phyloP scores from a whole-genome alignment of 92 coral and sea anemone species.

The Diadumene lineata region DNA sequence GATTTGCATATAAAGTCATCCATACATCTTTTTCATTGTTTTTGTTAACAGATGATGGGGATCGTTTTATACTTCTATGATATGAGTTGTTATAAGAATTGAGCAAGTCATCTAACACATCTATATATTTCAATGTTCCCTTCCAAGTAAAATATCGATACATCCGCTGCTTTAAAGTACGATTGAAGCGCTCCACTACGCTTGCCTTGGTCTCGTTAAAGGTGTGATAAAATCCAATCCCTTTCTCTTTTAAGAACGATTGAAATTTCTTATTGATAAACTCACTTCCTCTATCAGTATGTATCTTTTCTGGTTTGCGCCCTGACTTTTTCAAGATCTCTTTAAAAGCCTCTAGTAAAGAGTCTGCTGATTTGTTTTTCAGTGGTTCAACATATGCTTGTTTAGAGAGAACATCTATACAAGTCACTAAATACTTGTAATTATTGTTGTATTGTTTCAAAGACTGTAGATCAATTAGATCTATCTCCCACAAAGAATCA shows the following conservation, averaged over 20 bases:
- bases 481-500: constrained; percentile 15
- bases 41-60: constrained; percentile 27
- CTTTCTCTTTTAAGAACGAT: constrained; percentile 18
- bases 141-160: constrained; percentile 38
- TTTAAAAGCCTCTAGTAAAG: constrained; percentile 17
- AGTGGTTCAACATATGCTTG: constrained; percentile 9
- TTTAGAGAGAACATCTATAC: constrained; percentile 1
- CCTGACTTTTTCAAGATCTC: constrained; percentile 6
- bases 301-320: constrained; percentile 12
- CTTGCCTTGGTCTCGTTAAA: constrained; percentile 27
- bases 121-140: constrained; percentile 30
- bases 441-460: background rate
- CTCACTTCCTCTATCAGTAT: constrained; percentile 19
- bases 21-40: constrained; percentile 21
- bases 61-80: constrained; percentile 22
- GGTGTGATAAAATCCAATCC: constrained; percentile 23
- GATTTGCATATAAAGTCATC: background rate
- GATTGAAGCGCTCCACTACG: constrained; percentile 39
- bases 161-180: constrained; percentile 37
- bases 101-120: no score
- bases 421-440: constrained; percentile 8
- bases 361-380: constrained; percentile 3
- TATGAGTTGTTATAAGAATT: no score
- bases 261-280: constrained; percentile 18
- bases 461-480: background rate